Evolutionary conservation across 2,888 invertebrate genomes (phyloP), one percentile per base, ranked within the genome.

Genomic region (Noctua comes): DNA sequence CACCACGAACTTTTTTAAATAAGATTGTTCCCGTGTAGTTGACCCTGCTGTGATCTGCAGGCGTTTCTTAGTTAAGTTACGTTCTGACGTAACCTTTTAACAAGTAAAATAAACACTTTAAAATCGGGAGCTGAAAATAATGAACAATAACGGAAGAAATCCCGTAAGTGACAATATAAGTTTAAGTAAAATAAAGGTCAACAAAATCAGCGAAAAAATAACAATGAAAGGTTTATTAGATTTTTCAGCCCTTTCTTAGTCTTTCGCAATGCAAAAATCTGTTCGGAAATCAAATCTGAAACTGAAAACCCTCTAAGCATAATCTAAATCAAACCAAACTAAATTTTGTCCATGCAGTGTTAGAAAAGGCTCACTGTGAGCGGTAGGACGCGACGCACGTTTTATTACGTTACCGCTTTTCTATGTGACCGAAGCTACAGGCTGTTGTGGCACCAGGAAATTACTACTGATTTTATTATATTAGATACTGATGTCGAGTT

Each of bases 341-440:
- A 8, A 40, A 66, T 68, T 46, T 46, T 77, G 72, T 68, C 74
- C 57, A 76, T 66, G 27, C 21, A 43, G 31, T 10, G 2, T 68
- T 18, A 54, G 2, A 57, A 27, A 5, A n/a, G 1, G 13, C 64
- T 27, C 84, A 83, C 80, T 40, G 76, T 83, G 84, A 10, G 51
- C 64, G 57, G 59, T 70, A 48, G 36, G 62, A 91, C 89, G 88
- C 87, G 91, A 91, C 89, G 91, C 94, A 92, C 92, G 92, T 95
- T 95, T 95, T 95, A 95, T 94, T 94, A 91, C 91, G 87, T 88
- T 89, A 88, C 91, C 91, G 92, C 90, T 93, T 92, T 90, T 90
- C 77, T 86, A 81, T 83, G 83, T 68, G 65, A 18, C 64, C 16
- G n/a, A 27, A 72, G 76, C 68, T 92, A 95, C 92, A 94, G 94